A percentile compares a stretch with the other conserved stretches of the same genome.
Conservation (phyloP, 2,888 invertebrate genomes). For the Cerceris ruficornis region DNA sequence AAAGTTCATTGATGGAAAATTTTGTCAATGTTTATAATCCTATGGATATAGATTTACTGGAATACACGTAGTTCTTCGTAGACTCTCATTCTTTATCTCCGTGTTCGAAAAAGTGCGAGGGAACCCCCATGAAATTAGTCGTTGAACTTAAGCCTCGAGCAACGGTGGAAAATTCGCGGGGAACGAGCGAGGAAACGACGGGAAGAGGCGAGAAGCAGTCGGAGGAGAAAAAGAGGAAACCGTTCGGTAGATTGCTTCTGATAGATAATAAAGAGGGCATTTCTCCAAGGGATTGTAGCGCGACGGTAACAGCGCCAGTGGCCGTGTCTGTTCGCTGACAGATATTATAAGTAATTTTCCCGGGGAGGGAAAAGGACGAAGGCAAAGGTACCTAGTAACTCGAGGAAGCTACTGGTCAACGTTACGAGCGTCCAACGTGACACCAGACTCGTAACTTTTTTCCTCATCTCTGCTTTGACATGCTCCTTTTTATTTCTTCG, state of each 20-base stretch:
- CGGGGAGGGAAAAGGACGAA: slow-evolving; percentile 50
- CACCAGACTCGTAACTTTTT: slow-evolving; percentile 67
- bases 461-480: slow-evolving; percentile 47
- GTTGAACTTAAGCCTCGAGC: slow-evolving; percentile 27
- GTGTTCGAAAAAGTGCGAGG: neutral
- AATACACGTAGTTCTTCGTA: neutral
- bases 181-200: slow-evolving; percentile 20
- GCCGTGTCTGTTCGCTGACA: slow-evolving; percentile 68
- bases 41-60: no score
- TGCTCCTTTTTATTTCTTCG: slow-evolving; percentile 48
- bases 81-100: neutral
- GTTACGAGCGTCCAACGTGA: slow-evolving; percentile 72
- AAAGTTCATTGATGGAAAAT: no score
- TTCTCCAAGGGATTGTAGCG: slow-evolving; percentile 70
- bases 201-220: slow-evolving; percentile 21
- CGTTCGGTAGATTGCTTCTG: slow-evolving; percentile 71
- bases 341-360: slow-evolving; percentile 75
- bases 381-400: slow-evolving; percentile 41
- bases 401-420: slow-evolving; percentile 49
- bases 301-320: slow-evolving; percentile 58
- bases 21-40: no score
- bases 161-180: slow-evolving; percentile 16
- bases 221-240: slow-evolving; percentile 46
- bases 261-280: slow-evolving; percentile 76
- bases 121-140: slow-evolving; percentile 37